Base-by-base conservation (phyloP, 2,888 invertebrate species). In the Sussaba pulchella region DNA sequence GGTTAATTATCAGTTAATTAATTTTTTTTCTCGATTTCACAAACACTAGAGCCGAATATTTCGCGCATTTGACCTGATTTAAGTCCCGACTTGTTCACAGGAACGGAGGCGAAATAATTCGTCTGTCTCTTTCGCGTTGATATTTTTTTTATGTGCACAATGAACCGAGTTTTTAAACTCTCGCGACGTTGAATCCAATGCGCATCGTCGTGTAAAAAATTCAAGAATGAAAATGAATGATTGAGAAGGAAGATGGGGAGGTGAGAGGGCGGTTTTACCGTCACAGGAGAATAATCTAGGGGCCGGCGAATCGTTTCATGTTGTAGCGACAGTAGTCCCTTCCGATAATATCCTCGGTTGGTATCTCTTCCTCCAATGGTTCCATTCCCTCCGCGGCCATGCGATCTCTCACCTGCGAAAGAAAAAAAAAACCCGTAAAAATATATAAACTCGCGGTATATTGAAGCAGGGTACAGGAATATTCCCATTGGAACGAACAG, bases 361-460 rank as follows among this genome's bases (percentile, higher is more conserved):
- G 94, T 89, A 94, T 94, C 87, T 93, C 92, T 85, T 94, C 94
- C 89, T 94, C 94, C 85, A 94, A 92, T 26, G 94, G 94, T 83
- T 93, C 93, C 86, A 94, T 92, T 73, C 94, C 93, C 78, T 93
- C 92, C 71, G 93, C 92, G 82, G 93, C 93, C 93, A 94, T 93
- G 85, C 93, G 92, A 92, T 94, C 94, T 85, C 94, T 93, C 83
- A 94, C 92, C 94, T 94, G 88, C 14, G 87, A 85, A 72, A 85
- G 81, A 88, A 85, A 72, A 85, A 82, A 52, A 85, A 52, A 63
- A 8, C 57, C 21, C 39, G 64, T 50, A 64, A 14, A 9, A 43
- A 31, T 31, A 61, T 17, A 43, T 36, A 70, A 43, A 71, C 31
- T 24, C 31, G 19, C n/a, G 43, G 5, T n/a, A 21, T 70, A 19